These are phyloP conservation scores for Acipenser ruthenus DNA, from an alignment of 2,797 vertebrate genomes.

Conservation along the genomic window DNA sequence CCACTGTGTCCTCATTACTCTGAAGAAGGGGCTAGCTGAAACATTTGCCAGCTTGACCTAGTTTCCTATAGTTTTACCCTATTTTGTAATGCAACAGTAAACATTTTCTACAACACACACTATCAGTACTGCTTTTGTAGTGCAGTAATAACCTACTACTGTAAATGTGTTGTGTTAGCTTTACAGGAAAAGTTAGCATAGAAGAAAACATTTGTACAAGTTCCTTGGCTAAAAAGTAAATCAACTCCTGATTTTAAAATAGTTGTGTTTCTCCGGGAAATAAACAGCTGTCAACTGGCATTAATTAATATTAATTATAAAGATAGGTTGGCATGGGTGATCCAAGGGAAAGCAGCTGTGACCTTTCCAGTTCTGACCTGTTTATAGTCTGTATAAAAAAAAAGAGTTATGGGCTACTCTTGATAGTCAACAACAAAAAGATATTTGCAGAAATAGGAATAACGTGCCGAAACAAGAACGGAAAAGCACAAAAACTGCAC, in stretches of 20 bases:
- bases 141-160: too few relatives aligned
- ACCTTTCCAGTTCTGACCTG: conserved; percentile 58
- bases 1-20: too few relatives aligned
- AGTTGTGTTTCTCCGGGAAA: conserved; percentile 54
- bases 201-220: conserved; percentile 17
- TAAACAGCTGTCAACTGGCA: conserved; percentile 64
- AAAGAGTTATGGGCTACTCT: conserved; percentile 28
- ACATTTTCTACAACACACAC: too few relatives aligned
- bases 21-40: too few relatives aligned
- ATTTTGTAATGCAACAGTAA: too few relatives aligned
- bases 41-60: too few relatives aligned
- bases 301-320: conserved; percentile 71
- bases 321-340: conserved; percentile 44
- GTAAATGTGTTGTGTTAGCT: too few relatives aligned
- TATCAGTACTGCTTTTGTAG: too few relatives aligned
- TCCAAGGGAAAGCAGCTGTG: conserved; percentile 61
- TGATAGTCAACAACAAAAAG: conserved; percentile 40
- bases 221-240: conserved; percentile 25
- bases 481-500: conserved; percentile 13
- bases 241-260: conserved; percentile 50
- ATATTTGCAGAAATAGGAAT: conserved; percentile 41
- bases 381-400: conserved; percentile 55
- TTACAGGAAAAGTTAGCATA: too few relatives aligned
- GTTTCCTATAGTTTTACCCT: too few relatives aligned
- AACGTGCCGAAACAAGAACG: conserved; percentile 30